phyloP scores from a whole-genome alignment of 2,113 vertebrate species.

The Nesoenas mayeri region DNA sequence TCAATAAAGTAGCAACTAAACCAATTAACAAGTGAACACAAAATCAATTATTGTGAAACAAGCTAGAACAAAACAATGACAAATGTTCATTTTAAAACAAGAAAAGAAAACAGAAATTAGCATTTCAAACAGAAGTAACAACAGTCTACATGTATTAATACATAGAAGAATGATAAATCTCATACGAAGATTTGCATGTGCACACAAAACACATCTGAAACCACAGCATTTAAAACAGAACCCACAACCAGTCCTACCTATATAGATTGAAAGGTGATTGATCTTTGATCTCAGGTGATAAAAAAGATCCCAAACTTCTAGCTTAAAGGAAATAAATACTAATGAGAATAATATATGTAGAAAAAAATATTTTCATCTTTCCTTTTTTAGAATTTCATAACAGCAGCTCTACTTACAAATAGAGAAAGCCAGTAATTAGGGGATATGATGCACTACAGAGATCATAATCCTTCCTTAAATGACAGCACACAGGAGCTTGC shows the following conservation, averaged over 20 bases:
- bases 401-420: background rate
- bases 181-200: background rate
- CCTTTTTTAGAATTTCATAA: background rate
- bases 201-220: background rate
- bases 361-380: background rate
- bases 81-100: constrained; percentile 9
- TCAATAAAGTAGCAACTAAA: constrained; percentile 51
- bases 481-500: background rate
- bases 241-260: background rate
- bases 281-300: background rate
- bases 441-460: background rate
- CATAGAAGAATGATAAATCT: background rate
- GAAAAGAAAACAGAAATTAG: background rate
- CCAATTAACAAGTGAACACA: constrained; percentile 54
- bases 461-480: background rate
- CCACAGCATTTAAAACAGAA: background rate
- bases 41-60: constrained; percentile 53
- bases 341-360: background rate
- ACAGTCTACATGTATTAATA: background rate
- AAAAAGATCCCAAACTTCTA: background rate
- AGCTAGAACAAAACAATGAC: constrained; percentile 33
- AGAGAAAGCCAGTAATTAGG: background rate
- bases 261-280: background rate
- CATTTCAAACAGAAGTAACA: background rate
- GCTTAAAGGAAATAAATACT: background rate